Conservation (phyloP, 2,797 vertebrate genomes). For the Coendou prehensilis region DNA sequence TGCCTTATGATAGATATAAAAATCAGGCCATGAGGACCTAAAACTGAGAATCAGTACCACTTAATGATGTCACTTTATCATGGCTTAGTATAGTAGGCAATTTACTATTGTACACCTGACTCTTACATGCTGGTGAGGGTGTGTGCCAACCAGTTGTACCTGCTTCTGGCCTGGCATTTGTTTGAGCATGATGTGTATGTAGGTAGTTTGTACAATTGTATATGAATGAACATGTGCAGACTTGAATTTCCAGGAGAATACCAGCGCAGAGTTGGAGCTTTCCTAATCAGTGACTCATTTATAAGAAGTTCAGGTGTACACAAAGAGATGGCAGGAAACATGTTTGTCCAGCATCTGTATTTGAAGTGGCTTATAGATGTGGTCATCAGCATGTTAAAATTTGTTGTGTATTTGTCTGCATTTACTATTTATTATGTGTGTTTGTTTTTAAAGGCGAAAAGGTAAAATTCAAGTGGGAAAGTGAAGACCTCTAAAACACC, state of each 20-base stretch:
- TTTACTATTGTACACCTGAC: neutral
- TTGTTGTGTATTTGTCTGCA: neutral
- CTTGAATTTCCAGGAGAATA: conserved; percentile 70
- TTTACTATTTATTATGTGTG: conserved; percentile 32
- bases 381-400: neutral
- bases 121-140: conserved; percentile 2
- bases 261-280: conserved; percentile 6
- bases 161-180: conserved; percentile 66
- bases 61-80: conserved; percentile 24
- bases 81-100: neutral
- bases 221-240: conserved; percentile 52
- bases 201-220: conserved; percentile 60
- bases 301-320: conserved; percentile 13
- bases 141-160: conserved; percentile 74
- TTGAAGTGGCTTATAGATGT: neutral
- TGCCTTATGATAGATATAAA: neutral
- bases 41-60: neutral
- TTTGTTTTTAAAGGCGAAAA: conserved; percentile 16
- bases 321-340: conserved; percentile 25
- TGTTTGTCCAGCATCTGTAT: neutral
- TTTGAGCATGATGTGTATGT: conserved; percentile 57
- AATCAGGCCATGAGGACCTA: neutral
- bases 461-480: conserved; percentile 36
- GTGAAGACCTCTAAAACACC: neutral
- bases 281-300: conserved; percentile 70